Conservation (phyloP, 2,113 vertebrate species). For the Anoura caudifer region DNA sequence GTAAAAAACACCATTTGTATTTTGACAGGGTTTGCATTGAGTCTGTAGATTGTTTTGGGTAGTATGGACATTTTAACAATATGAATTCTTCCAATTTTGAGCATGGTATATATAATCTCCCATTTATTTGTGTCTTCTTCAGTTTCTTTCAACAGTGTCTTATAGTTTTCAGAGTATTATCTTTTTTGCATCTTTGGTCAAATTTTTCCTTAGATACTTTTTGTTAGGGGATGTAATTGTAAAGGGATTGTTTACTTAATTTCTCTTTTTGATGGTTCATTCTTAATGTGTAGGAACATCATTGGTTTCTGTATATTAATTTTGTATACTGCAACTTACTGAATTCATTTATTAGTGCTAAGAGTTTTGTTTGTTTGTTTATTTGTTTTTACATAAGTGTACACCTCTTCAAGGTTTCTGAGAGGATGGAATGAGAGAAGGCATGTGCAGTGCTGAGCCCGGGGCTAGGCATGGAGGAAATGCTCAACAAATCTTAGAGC, state of each 20-base stretch:
- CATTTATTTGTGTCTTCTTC: neutral
- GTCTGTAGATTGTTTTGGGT: neutral
- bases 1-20: neutral
- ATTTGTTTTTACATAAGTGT: neutral
- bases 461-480: fast-evolving
- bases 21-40: neutral
- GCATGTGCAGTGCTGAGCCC: fast-evolving
- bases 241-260: neutral
- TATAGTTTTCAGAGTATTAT: neutral
- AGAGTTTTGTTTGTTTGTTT: neutral
- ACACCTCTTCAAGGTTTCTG: neutral
- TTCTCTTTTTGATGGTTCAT: neutral
- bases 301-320: neutral
- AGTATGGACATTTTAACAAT: neutral
- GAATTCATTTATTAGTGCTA: neutral
- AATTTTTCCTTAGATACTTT: neutral
- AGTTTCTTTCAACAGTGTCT: neutral
- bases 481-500: neutral
- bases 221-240: neutral
- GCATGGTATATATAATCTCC: neutral
- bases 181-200: neutral
- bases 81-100: neutral
- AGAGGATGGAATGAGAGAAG: neutral
- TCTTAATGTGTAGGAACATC: neutral
- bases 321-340: neutral